Conservation (phyloP, 2,113 vertebrate genomes). For the Rhinoptilus africanus region DNA sequence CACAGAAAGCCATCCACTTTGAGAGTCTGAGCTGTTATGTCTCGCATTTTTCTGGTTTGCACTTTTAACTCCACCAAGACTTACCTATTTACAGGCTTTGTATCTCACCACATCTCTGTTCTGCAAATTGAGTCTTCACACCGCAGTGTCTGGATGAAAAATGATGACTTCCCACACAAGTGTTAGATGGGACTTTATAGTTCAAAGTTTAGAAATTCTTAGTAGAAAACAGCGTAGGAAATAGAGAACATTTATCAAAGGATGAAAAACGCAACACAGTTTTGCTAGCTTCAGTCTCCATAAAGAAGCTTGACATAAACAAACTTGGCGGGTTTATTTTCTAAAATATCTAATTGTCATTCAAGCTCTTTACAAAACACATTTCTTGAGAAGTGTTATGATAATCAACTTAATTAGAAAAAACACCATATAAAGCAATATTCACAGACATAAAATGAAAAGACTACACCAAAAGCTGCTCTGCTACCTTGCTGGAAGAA, state of each 20-base stretch:
- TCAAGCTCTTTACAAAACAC: neutral
- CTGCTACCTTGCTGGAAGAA: neutral
- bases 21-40: neutral
- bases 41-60: neutral
- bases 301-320: neutral
- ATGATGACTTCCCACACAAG: neutral
- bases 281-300: neutral
- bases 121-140: neutral
- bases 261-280: neutral
- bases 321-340: neutral
- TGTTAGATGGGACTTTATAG: neutral
- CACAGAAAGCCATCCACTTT: neutral
- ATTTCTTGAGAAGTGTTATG: neutral
- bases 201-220: neutral
- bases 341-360: neutral
- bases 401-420: neutral
- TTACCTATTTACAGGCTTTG: neutral
- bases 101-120: neutral
- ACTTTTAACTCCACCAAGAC: neutral
- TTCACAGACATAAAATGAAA: neutral
- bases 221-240: neutral
- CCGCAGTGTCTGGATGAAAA: neutral
- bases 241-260: neutral
- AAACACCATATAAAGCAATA: neutral
- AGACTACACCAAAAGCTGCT: neutral